A percentile compares a stretch with the other conserved stretches of the same genome.
Evolutionary conservation across 2,797 vertebrate genomes (phyloP).

Genomic region (Eulemur albifrons): DNA sequence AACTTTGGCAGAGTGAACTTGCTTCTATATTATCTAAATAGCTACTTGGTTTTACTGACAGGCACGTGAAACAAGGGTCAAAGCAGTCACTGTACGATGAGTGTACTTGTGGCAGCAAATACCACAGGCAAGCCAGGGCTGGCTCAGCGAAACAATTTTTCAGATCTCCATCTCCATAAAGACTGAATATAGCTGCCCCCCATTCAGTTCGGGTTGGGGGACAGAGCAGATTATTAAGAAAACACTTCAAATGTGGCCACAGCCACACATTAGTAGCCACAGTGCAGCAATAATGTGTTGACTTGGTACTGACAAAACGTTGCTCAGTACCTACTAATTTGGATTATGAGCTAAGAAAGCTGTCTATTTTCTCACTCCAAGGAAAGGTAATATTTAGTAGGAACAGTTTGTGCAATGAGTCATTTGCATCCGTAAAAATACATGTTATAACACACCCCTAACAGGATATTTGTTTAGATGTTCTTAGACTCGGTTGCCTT

Average conservation of each 20-base stretch:
- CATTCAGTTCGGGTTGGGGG: not conserved
- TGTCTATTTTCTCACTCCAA: not conserved
- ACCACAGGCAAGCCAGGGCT: not conserved
- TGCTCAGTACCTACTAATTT: not conserved
- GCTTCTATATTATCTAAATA: not conserved
- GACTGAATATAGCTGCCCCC: not conserved
- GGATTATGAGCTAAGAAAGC: not conserved
- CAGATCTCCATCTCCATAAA: not conserved
- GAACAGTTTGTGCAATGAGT: not conserved
- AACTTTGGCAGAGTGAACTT: not conserved
- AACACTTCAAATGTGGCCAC: not conserved
- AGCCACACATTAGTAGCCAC: not conserved
- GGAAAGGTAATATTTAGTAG: slow-evolving; percentile 24
- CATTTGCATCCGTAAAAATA: slow-evolving; percentile 38
- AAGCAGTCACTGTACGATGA: not conserved
- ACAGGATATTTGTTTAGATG: not conserved
- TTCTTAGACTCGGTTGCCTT: not conserved
- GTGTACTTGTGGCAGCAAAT: not conserved
- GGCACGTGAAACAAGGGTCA: not conserved
- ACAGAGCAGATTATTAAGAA: not conserved
- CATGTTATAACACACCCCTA: not conserved
- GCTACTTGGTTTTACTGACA: not conserved
- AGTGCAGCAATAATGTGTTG: not conserved
- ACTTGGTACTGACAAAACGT: not conserved
- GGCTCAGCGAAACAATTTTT: not conserved